These are phyloP conservation scores for Drosophila eugracilis DNA, from an alignment of 1,140 invertebrate genomes.

Conservation along the genomic window DNA sequence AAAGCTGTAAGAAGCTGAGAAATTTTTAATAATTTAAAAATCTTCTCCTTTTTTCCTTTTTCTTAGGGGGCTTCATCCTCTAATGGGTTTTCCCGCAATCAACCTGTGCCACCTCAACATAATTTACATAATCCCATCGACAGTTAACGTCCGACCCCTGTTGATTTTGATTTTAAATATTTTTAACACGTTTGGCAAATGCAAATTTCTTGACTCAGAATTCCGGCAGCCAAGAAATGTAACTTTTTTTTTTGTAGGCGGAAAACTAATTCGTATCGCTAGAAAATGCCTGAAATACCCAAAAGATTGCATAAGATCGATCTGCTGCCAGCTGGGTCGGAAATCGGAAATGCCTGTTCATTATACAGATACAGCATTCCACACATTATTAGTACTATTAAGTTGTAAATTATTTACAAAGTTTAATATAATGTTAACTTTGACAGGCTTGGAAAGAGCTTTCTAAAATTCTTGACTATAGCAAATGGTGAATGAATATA, in stretches of 20 bases:
- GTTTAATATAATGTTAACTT: too few relatives aligned
- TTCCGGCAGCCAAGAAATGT: constrained; percentile 25
- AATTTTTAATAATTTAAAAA: neutral
- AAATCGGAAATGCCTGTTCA: constrained; percentile 55
- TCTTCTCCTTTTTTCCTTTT: too few relatives aligned
- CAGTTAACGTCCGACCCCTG: constrained; percentile 18
- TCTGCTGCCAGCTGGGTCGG: constrained; percentile 30
- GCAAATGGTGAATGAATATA: too few relatives aligned
- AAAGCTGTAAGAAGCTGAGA: too few relatives aligned
- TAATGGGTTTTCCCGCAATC: neutral
- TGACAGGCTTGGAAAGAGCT: too few relatives aligned
- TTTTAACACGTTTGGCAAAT: constrained; percentile 58
- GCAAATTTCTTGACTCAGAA: constrained; percentile 31
- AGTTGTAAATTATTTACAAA: neutral
- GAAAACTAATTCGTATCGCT: constrained; percentile 15
- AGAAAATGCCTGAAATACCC: constrained; percentile 54
- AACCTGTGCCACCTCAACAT: constrained; percentile 25
- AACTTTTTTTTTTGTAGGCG: constrained; percentile 17
- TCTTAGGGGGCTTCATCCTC: constrained; percentile 1
- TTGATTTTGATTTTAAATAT: constrained; percentile 42
- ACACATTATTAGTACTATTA: neutral
- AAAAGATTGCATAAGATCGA: constrained; percentile 45
- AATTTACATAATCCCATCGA: constrained; percentile 69
- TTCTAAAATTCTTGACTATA: too few relatives aligned
- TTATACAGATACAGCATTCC: neutral